These are phyloP conservation scores for Aleiodes alternator DNA, from an alignment of 2,888 invertebrate species.

Conservation along the genomic window DNA sequence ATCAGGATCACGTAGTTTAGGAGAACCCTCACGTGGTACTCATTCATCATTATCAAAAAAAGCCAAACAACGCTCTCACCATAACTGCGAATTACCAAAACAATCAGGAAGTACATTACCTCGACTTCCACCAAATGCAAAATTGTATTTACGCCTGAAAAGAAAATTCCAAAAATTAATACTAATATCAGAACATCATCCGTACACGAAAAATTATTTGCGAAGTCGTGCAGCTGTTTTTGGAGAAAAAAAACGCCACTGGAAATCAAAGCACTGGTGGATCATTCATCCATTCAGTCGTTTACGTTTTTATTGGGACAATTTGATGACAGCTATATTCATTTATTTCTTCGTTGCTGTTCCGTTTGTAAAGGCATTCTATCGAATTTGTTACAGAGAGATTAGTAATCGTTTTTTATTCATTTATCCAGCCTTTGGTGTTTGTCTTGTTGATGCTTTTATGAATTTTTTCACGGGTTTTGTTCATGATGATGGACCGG, in stretches of 20 bases:
- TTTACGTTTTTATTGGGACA: conserved; percentile 66
- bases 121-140: conserved; percentile 70
- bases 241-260: conserved; percentile 70
- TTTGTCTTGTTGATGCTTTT: conserved; percentile 65
- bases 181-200: conserved; percentile 65
- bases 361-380: conserved; percentile 62
- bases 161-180: conserved; percentile 67
- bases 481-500: conserved; percentile 59
- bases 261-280: conserved; percentile 66
- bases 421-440: conserved; percentile 57
- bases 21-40: conserved; percentile 7
- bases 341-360: conserved; percentile 63
- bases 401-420: conserved; percentile 45
- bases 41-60: conserved; percentile 33
- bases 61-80: conserved; percentile 49
- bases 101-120: conserved; percentile 70
- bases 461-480: conserved; percentile 71
- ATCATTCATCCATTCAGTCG: conserved; percentile 71
- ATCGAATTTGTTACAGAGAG: conserved; percentile 56
- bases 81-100: conserved; percentile 65
- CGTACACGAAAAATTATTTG: conserved; percentile 63
- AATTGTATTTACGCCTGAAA: conserved; percentile 59
- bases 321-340: conserved; percentile 63
- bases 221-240: conserved; percentile 69
- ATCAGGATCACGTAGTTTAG: neutral